phyloP scores from a whole-genome alignment of 2,797 vertebrate species.

The Sorex maritimensis region DNA sequence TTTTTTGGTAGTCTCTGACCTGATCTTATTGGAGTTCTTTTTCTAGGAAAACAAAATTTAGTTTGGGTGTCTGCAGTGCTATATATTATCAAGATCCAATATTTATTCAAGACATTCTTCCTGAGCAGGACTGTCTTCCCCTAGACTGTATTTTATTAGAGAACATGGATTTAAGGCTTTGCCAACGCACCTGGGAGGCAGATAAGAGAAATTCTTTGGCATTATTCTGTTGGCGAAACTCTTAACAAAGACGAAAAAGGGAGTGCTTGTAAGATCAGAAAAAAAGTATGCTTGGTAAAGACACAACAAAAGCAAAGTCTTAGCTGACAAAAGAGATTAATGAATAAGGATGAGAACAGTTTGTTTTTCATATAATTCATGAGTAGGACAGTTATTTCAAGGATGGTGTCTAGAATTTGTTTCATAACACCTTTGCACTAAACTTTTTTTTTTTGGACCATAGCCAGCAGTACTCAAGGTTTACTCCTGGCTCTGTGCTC shows the following conservation, averaged over 20 bases:
- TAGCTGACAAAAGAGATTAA: neutral
- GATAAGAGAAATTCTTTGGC: neutral
- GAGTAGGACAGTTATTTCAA: neutral
- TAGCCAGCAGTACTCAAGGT: too few species aligned
- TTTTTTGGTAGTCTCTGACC: neutral
- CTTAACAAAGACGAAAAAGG: constrained; percentile 4
- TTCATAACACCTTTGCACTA: constrained; percentile 22
- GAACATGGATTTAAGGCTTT: neutral
- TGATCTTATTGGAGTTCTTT: neutral
- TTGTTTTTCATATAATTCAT: constrained; percentile 25
- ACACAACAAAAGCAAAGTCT: neutral
- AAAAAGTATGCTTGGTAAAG: constrained; percentile 42
- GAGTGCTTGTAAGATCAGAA: constrained; percentile 4
- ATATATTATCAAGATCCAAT: neutral
- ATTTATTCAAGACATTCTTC: neutral
- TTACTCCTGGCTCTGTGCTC: too few species aligned
- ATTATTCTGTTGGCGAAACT: constrained; percentile 26
- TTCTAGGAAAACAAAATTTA: neutral
- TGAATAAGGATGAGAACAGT: neutral
- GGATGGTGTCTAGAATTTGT: constrained; percentile 15
- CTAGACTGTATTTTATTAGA: neutral
- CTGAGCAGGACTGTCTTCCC: neutral
- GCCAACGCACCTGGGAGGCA: neutral
- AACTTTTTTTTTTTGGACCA: neutral
- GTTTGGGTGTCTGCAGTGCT: neutral